Conservation (phyloP, 2,113 vertebrate genomes). For the Salvelinus alpinus region DNA sequence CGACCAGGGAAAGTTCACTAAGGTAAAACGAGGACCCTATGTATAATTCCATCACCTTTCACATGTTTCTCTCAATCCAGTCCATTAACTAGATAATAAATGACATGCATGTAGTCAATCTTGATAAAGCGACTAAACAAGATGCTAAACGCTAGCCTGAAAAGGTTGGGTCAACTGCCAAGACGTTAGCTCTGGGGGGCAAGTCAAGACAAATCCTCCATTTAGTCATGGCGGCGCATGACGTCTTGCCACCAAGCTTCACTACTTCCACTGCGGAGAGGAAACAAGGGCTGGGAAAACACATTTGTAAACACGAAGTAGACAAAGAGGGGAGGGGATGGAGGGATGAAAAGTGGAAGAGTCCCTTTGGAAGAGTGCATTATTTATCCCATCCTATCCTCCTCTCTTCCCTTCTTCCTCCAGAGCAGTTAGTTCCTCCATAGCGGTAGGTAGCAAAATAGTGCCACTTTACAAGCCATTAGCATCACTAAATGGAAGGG, state of each 20-base stretch:
- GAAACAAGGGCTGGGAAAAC: slow-evolving; percentile 47
- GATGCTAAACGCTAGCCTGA: too few species aligned
- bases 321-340: slow-evolving; percentile 30
- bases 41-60: too few species aligned
- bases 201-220: slow-evolving; percentile 46
- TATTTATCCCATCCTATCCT: slow-evolving; percentile 60
- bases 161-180: slow-evolving; percentile 15
- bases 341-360: slow-evolving; percentile 39
- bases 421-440: slow-evolving; percentile 23
- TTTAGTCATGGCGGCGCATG: slow-evolving; percentile 44
- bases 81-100: too few species aligned
- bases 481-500: slow-evolving; percentile 55
- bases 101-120: too few species aligned
- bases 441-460: slow-evolving; percentile 33
- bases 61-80: too few species aligned
- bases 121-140: too few species aligned
- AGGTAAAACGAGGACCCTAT: too few species aligned
- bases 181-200: slow-evolving; percentile 42
- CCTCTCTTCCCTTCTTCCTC: slow-evolving; percentile 37
- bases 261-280: slow-evolving; percentile 38
- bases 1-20: too few species aligned
- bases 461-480: slow-evolving; percentile 59
- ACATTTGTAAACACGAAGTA: slow-evolving; percentile 67
- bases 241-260: slow-evolving; percentile 46
- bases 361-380: slow-evolving; percentile 49